Conservation (phyloP, 2,113 vertebrate genomes). For the Microcebus murinus region DNA sequence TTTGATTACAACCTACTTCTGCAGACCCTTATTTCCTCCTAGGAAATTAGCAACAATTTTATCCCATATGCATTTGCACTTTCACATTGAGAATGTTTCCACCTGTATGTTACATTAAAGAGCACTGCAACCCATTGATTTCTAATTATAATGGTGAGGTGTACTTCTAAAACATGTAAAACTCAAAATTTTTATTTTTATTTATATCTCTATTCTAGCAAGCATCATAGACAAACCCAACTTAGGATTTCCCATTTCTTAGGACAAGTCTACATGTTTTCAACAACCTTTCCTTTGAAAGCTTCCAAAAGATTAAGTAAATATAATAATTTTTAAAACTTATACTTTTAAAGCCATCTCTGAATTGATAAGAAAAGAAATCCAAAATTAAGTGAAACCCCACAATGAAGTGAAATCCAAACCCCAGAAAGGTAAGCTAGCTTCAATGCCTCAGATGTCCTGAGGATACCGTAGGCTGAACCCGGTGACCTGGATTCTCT, state of each 20-base stretch:
- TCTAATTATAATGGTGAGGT: slow-evolving; percentile 16
- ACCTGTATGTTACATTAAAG: slow-evolving; percentile 33
- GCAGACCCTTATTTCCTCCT: neutral
- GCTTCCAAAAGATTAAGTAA: neutral
- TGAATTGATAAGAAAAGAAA: neutral
- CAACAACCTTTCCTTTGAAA: slow-evolving; percentile 26
- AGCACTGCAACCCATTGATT: slow-evolving; percentile 6
- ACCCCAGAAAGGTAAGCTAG: neutral
- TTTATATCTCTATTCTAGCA: neutral
- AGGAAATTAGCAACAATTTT: neutral
- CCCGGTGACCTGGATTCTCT: neutral
- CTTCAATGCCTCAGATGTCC: neutral
- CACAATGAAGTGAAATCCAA: neutral
- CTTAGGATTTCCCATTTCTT: slow-evolving; percentile 9
- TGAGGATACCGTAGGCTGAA: neutral
- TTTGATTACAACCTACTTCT: neutral
- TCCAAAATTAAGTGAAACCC: neutral
- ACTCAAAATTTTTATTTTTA: slow-evolving; percentile 39
- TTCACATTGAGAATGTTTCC: neutral
- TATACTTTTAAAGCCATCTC: neutral
- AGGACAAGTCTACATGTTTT: slow-evolving; percentile 6
- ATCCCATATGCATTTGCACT: neutral
- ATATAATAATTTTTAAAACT: neutral
- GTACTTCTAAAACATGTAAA: neutral
- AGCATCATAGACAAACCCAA: neutral